phyloP scores from a whole-genome alignment of 2,888 invertebrate species.

The Actias luna region DNA sequence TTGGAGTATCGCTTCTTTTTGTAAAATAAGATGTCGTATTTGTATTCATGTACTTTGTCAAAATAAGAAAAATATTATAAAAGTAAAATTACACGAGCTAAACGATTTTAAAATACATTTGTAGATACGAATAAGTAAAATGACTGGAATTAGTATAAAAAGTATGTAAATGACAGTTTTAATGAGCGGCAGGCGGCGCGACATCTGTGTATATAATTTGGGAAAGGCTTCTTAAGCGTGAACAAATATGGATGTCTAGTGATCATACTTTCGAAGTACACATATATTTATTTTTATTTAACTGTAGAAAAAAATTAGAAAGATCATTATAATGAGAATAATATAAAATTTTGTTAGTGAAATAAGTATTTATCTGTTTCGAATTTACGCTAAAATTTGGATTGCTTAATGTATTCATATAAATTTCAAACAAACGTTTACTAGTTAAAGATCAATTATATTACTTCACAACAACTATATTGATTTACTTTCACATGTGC shows the following conservation, averaged over 20 bases:
- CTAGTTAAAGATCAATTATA: too few relatives aligned
- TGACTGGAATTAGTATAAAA: slow-evolving; percentile 33
- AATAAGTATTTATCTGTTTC: too few relatives aligned
- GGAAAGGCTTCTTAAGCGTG: slow-evolving; percentile 36
- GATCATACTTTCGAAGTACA: neutral
- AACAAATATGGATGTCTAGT: neutral
- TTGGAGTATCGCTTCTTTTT: too few relatives aligned
- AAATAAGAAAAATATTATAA: neutral
- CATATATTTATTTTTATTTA: neutral
- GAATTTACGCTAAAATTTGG: too few relatives aligned
- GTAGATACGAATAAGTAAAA: slow-evolving; percentile 2
- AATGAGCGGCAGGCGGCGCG: slow-evolving; percentile 36
- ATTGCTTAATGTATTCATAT: too few relatives aligned
- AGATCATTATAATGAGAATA: neutral
- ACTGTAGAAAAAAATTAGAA: neutral
- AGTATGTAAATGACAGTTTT: slow-evolving; percentile 43
- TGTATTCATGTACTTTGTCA: neutral
- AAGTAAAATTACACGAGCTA: neutral
- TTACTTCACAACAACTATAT: neutral
- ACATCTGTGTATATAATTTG: slow-evolving; percentile 47
- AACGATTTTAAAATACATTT: neutral
- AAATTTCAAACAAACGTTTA: too few relatives aligned
- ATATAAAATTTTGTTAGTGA: too few relatives aligned
- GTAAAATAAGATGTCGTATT: too few relatives aligned
- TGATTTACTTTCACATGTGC: too few relatives aligned